A percentile compares a stretch with the other conserved stretches of the same genome.
Evolutionary conservation across 1,140 invertebrate species (phyloP).

Genomic region (Leucophenga varia): DNA sequence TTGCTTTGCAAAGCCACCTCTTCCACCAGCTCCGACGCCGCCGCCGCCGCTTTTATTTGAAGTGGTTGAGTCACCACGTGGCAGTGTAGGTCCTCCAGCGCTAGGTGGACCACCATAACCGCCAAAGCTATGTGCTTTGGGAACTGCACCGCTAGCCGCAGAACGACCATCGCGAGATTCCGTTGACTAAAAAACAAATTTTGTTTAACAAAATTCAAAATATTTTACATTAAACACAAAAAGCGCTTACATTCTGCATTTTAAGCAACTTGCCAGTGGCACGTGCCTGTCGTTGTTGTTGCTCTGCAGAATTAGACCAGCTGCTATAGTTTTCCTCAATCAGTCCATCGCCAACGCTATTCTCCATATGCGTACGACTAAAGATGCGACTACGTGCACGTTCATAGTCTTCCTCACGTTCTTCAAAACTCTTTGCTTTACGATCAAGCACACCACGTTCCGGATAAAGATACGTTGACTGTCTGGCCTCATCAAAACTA

Average conservation of each 20-base stretch:
- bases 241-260: constrained; percentile 41
- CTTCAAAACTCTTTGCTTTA: constrained; percentile 86
- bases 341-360: constrained; percentile 19
- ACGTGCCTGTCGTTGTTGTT: constrained; percentile 27
- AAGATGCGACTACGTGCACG: constrained; percentile 80
- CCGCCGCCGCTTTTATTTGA: constrained; percentile 31
- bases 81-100: constrained; percentile 45
- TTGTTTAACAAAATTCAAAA: neutral
- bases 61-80: constrained; percentile 58
- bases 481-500: constrained; percentile 69
- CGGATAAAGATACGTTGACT: constrained; percentile 51
- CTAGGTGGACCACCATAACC: constrained; percentile 67
- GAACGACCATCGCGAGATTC: constrained; percentile 58
- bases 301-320: constrained; percentile 36
- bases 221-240: neutral
- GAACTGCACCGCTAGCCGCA: constrained; percentile 64
- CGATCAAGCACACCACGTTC: constrained; percentile 69
- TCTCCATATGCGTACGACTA: constrained; percentile 58
- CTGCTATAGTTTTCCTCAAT: constrained; percentile 33
- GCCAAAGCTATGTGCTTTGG: constrained; percentile 84
- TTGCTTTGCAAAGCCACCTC: constrained; percentile 67
- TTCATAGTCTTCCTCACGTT: constrained; percentile 86
- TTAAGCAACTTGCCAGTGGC: constrained; percentile 51
- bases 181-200: constrained; percentile 57
- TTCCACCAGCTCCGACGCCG: constrained; percentile 13